These are phyloP conservation scores for Merodon equestris DNA, from an alignment of 2,888 invertebrate species.

Conservation along the genomic window DNA sequence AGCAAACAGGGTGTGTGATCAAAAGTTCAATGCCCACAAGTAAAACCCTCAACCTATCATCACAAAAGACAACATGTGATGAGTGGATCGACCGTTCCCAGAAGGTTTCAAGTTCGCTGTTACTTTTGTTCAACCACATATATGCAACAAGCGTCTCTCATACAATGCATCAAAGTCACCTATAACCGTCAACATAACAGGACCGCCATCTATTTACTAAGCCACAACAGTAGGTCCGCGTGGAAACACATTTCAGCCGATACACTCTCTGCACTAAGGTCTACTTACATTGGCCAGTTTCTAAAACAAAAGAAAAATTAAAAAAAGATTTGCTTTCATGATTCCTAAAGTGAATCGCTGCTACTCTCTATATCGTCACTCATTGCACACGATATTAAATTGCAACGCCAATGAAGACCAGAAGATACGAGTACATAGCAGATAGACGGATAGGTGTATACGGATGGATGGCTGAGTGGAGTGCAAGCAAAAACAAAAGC, in stretches of 20 bases:
- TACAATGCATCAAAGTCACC: no score
- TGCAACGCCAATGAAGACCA: conserved; percentile 54
- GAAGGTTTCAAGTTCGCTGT: conserved; percentile 14
- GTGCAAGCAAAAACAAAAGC: conserved; percentile 16
- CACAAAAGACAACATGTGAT: no score
- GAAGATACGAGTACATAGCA: neutral
- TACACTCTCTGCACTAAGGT: conserved; percentile 56
- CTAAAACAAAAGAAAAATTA: conserved; percentile 22
- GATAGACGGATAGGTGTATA: conserved; percentile 23
- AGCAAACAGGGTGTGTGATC: no score
- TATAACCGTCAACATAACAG: no score
- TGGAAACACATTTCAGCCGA: neutral
- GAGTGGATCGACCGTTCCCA: no score
- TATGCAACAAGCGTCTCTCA: no score
- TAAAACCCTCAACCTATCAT: no score
- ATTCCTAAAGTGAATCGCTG: conserved; percentile 69
- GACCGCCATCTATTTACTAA: neutral
- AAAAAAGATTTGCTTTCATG: conserved; percentile 69
- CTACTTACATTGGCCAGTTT: conserved; percentile 69
- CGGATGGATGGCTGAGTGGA: conserved; percentile 41
- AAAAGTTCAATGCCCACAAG: no score
- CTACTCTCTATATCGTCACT: conserved; percentile 37
- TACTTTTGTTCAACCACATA: neutral
- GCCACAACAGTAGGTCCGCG: neutral
- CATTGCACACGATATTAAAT: conserved; percentile 52